Evolutionary conservation across 1,140 invertebrate genomes (phyloP).

Genomic region (Diprion similis): DNA sequence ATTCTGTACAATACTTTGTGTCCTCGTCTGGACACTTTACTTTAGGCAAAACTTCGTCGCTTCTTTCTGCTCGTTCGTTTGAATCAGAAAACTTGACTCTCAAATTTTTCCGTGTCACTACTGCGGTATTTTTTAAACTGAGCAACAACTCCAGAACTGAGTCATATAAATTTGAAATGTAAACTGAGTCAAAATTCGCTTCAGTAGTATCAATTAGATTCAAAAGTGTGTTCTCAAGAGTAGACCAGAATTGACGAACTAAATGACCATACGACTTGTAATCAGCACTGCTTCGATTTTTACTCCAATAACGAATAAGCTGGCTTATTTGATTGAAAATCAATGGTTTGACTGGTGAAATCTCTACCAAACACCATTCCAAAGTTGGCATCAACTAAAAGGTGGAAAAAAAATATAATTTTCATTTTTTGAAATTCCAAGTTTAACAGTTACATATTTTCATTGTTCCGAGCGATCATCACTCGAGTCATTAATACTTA

Average conservation of each 20-base stretch:
- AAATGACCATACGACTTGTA: conserved; percentile 56
- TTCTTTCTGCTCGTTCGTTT: conserved; percentile 22
- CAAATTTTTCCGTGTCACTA: conserved; percentile 38
- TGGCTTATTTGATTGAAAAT: conserved; percentile 62
- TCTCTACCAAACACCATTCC: conserved; percentile 55
- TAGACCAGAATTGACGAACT: conserved; percentile 63
- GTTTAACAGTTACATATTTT: no score
- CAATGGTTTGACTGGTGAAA: conserved; percentile 47
- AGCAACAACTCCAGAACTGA: conserved; percentile 24
- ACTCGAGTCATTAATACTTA: not conserved
- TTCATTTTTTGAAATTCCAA: not conserved
- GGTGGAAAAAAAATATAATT: not conserved
- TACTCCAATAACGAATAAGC: conserved; percentile 66
- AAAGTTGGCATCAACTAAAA: conserved; percentile 60
- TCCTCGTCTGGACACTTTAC: conserved; percentile 30
- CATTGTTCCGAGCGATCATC: no score
- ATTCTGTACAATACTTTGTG: conserved; percentile 42
- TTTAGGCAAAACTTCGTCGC: conserved; percentile 14
- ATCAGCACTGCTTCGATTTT: conserved; percentile 50
- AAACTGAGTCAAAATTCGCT: conserved; percentile 22
- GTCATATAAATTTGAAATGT: conserved; percentile 21
- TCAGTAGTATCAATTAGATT: conserved; percentile 38
- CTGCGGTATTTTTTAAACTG: conserved; percentile 38
- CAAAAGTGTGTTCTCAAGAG: conserved; percentile 57
- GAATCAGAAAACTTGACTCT: conserved; percentile 51